Evolutionary conservation across 2,888 invertebrate species (phyloP), one percentile per base, ranked within the genome.

Genomic region (Idaea biselata): DNA sequence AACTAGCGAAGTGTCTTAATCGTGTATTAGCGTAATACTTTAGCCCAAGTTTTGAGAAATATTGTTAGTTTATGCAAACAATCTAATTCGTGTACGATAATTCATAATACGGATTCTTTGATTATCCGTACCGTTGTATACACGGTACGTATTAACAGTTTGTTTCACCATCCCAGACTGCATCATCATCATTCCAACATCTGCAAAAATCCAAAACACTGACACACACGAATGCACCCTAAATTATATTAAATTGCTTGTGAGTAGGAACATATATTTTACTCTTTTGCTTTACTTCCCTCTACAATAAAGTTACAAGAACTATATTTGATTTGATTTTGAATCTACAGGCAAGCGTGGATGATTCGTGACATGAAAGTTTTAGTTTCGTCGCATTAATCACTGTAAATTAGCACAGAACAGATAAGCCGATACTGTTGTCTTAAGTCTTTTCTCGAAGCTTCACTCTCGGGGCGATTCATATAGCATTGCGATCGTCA

Each of bases 111-210:
- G 82, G 79, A 79, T 82, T 84, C 77, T 88, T 80, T 83, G 77
- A 78, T 82, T 86, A 82, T 89, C 91, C 96, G 95, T 97, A 97
- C 97, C 97, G 95, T 97, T 96, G 93, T 95, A 95, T 94, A 91
- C 93, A 91, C 93, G 94, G 93, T 94, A 94, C 90, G 94, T 94
- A 95, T 95, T 96, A 93, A 95, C 93, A 93, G 95, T 95, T 94
- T 97, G 96, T 95, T 97, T 97, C 95, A 97, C 97, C 97, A 97
- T 97, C 94, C 97, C 97, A 92, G 97, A 95, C 96, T 97, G 97
- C 97, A 97, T 97, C 97, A 97, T 97, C 95, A 97, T 97, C 97
- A 97, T 97, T 94, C 97, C 97, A 93, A 97, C 97, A 97, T 97
- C 97, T 97, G 97, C 86, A 96, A 96, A 95, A 95, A 95, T 93